These are phyloP conservation scores for Psilanteris sp. DNA, from an alignment of 1,140 invertebrate genomes.

Conservation along the genomic window DNA sequence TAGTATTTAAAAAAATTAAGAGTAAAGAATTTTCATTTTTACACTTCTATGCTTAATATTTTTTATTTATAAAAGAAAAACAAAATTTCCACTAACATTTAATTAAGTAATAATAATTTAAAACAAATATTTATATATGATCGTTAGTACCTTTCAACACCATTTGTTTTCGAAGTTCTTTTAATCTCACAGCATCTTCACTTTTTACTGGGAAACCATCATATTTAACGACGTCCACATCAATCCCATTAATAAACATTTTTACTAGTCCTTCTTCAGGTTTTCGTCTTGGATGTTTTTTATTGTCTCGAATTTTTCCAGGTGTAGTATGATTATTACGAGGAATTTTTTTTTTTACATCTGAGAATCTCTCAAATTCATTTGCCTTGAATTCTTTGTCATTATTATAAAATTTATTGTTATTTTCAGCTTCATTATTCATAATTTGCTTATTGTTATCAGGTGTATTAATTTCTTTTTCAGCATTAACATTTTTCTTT, in stretches of 20 bases:
- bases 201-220: conserved; percentile 86
- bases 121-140: no score
- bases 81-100: no score
- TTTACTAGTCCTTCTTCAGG: conserved; percentile 76
- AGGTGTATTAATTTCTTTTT: not conserved
- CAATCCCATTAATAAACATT: conserved; percentile 83
- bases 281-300: conserved; percentile 79
- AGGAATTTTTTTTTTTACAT: conserved; percentile 13
- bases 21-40: no score
- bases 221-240: conserved; percentile 82
- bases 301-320: conserved; percentile 70
- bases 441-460: not conserved
- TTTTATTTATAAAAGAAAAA: no score
- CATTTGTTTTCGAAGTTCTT: conserved; percentile 83
- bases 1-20: no score
- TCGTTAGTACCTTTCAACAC: conserved; percentile 84
- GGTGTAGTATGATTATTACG: conserved; percentile 41
- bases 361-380: conserved; percentile 5
- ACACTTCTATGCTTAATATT: no score
- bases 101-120: no score
- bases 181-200: conserved; percentile 85
- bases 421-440: not conserved
- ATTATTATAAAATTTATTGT: not conserved
- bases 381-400: not conserved
- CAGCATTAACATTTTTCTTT: conserved; percentile 57